Base-by-base conservation (phyloP, 1,140 invertebrate genomes). In the Drosophila nannoptera region DNA sequence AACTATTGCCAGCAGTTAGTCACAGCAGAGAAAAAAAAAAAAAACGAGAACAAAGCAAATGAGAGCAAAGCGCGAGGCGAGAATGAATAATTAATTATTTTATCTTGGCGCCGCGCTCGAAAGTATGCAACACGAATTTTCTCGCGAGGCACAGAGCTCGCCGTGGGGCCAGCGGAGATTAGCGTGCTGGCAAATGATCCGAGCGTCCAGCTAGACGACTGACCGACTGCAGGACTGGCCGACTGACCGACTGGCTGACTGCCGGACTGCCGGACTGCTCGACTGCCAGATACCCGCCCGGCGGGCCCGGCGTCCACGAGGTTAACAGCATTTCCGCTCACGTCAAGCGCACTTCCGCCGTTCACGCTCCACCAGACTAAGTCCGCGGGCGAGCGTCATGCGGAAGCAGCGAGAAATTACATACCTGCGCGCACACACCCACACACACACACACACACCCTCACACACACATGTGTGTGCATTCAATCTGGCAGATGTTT, bases 51-150 rank as follows among this genome's bases (percentile, higher is more conserved):
- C 22, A 22, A 22, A 22, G 3, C 22, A 22, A 22, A 22, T 22
- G 3, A 1, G 3, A 22, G 22, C 22, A 22, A 22, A 22, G 22
- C 1, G 22, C 22, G 3, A 22, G 3, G 22, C 22, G 22, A 2
- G 22, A 22, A 22, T 22, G 22, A 22, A 22, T 22, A 22, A 22
- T 22, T 22, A 22, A 22, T 22, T 22, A 22, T 22, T 1, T 14
- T 32, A 8, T 35, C 31, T 33, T 9, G n/a, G 5, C n/a, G n/a
- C 31, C 2, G 62, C 72, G 62, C 58, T 62, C 8, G 14, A 67
- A 80, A 73, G 73, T 81, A 69, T 63, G 77, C 73, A 73, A 40
- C 43, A 60, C 6, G 54, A 77, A 60, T 52, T 58, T 29, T 9
- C 22, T 45, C 29, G 33, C 43, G 40, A 2, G 5, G 5, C 43